These are phyloP conservation scores for Napeogenes inachia DNA, from an alignment of 2,888 invertebrate species.

Conservation along the genomic window DNA sequence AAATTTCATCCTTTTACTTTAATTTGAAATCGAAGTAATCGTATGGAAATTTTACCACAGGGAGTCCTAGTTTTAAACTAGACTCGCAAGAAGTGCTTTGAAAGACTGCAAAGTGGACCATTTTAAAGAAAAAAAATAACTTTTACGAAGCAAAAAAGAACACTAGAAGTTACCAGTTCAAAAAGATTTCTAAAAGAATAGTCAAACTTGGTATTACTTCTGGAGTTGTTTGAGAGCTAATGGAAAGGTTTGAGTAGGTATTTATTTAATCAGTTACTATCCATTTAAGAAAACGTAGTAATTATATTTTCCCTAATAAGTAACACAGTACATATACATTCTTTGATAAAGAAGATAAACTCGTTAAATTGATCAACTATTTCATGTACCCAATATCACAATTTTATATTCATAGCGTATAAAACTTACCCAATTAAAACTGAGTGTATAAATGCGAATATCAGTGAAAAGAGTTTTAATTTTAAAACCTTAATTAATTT, in stretches of 20 bases:
- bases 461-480: conserved; percentile 4
- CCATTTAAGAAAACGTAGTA: neutral
- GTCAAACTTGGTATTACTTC: conserved; percentile 9
- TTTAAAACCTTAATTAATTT: conserved; percentile 12
- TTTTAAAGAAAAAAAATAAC: conserved; percentile 28
- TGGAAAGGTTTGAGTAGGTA: neutral
- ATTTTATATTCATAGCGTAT: too few species aligned
- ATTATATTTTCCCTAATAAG: neutral
- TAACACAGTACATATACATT: too few species aligned
- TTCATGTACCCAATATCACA: too few species aligned
- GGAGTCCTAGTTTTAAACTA: conserved; percentile 21
- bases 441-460: too few species aligned
- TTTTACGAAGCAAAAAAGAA: conserved; percentile 21
- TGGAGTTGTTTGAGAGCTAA: neutral
- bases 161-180: conserved; percentile 11
- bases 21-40: conserved; percentile 13
- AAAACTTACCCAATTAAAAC: too few species aligned
- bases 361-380: too few species aligned
- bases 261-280: neutral
- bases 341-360: too few species aligned
- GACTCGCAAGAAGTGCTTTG: conserved; percentile 26
- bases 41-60: conserved; percentile 24
- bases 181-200: conserved; percentile 21
- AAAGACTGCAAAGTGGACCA: conserved; percentile 27
- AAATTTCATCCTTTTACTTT: neutral